Evolutionary conservation across 1,140 invertebrate genomes (phyloP), one percentile per base, ranked within the genome.

Genomic region (Hermatobates lingyangjiaoensis): DNA sequence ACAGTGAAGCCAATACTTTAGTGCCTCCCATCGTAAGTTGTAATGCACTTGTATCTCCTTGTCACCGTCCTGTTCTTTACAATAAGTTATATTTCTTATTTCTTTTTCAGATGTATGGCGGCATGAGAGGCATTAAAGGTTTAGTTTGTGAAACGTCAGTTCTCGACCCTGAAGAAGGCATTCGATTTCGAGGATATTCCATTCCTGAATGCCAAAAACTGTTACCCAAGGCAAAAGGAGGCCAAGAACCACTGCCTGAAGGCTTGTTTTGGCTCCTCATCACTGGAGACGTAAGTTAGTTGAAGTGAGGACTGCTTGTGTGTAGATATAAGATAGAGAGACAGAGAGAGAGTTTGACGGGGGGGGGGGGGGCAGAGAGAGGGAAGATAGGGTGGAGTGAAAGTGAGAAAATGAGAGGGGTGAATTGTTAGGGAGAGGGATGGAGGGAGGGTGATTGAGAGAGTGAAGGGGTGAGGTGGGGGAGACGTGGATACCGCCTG

Each of bases 61-160:
- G 15, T 7, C 28, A 34, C 7, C 15, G 15, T 34, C 7, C 7
- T 34, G 15, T 15, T 34, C 28, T 7, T 15, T 15, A 7, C 7
- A 34, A 34, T 7, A 15, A 15, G 28, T 7, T 7, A 7, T 7
- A 34, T 7, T 34, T 7, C 15, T 34, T 34, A 34, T 34, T 34
- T 34, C 15, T 44, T 60, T 60, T 64, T 15, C 60, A 90, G 86
- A 87, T 94, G 75, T 97, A 97, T 69, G 92, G 93, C 61, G 93
- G 93, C 51, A 97, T 97, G 93, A 74, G 92, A 62, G 90, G 90
- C 21, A 95, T 97, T 66, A 89, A 87, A 64, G 90, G 87, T 56
- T 69, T 97, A 34, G 87, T 97, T 0, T 91, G 85, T 64, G 93
- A 97, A 68, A 94, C 92, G 1, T 96, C 91, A 14, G 87, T 95